Percentiles rank a stretch among this genome's conserved stretches.
These are phyloP conservation scores for Paedocypris micromegethes DNA, from an alignment of 2,797 vertebrate genomes.

Conservation along the genomic window DNA sequence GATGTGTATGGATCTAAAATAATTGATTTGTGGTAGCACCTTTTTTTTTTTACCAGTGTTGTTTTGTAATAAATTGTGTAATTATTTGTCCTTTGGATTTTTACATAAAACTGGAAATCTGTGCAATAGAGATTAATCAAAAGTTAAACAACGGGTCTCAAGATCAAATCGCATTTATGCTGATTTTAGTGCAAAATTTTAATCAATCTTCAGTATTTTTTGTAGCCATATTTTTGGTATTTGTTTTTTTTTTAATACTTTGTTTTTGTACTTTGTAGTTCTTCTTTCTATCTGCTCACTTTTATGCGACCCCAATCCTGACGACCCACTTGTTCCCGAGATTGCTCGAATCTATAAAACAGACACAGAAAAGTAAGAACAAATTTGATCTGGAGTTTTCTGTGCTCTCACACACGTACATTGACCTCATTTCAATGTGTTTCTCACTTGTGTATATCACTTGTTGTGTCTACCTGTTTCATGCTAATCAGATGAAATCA, in stretches of 20 bases:
- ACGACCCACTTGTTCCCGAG: constrained; percentile 81
- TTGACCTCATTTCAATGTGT: neutral
- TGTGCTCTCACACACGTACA: neutral
- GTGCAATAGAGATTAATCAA: no score
- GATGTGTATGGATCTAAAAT: no score
- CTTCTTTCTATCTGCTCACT: constrained; percentile 82
- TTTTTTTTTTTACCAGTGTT: no score
- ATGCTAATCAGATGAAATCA: no score
- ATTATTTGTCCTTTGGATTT: no score
- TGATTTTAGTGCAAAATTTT: no score
- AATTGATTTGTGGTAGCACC: no score
- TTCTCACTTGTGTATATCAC: neutral
- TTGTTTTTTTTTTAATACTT: neutral
- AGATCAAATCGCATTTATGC: no score
- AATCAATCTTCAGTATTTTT: no score
- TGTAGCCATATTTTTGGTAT: neutral
- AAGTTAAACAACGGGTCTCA: no score
- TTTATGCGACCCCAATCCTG: constrained; percentile 80
- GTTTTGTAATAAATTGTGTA: no score
- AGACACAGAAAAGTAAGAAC: constrained; percentile 70
- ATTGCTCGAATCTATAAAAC: constrained; percentile 83
- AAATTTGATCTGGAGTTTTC: neutral
- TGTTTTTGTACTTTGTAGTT: constrained; percentile 56
- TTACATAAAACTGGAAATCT: no score
- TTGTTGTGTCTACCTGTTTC: neutral